Base-by-base conservation (phyloP, 2,113 vertebrate genomes). In the Lagopus muta region DNA sequence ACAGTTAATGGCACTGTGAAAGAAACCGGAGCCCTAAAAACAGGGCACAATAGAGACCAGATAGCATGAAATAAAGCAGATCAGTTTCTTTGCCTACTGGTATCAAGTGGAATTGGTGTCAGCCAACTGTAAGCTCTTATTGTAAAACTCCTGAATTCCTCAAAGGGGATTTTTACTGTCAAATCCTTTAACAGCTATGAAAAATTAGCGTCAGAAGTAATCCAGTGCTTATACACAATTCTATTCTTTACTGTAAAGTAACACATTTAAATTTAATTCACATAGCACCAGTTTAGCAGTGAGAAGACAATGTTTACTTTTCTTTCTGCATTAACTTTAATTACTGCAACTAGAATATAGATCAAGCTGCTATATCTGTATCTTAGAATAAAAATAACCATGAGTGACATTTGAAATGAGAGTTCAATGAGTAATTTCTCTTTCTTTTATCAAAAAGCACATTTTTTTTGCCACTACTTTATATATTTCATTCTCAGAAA, bases 31-130 rank as follows among this genome's bases (percentile, higher is more conserved):
- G 71, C 54, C 61, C 52, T 74, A 66, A 94, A 89, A 90, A 45
- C 38, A 78, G 24, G 70, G 24, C 72, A 95, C 92, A 96, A 84
- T 83, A 43, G 83, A 90, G 80, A 81, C 75, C 62, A 95, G 81
- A 93, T 28, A 95, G 71, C 85, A 77, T 83, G 95, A 96, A 95
- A 93, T 95, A 94, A 94, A 96, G 89, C 40, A 86, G 88, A 95
- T 96, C 95, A 93, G 11, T 91, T 92, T 80, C 48, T 92, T 86
- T 88, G 80, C 57, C 72, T 90, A 10, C 64, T 76, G 72, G 47
- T 86, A 71, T 87, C 87, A 89, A 92, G 72, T 24, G 81, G 83
- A 89, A 76, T 88, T 92, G 89, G 61, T 95, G 92, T 95, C 95
- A 93, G 54, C 38, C 65, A 88, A 81, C 32, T 73, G n/a, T 81